A percentile compares a stretch with the other conserved stretches of the same genome.
phyloP scores from a whole-genome alignment of 2,888 invertebrate species.

The Synanthedon tipuliformis region DNA sequence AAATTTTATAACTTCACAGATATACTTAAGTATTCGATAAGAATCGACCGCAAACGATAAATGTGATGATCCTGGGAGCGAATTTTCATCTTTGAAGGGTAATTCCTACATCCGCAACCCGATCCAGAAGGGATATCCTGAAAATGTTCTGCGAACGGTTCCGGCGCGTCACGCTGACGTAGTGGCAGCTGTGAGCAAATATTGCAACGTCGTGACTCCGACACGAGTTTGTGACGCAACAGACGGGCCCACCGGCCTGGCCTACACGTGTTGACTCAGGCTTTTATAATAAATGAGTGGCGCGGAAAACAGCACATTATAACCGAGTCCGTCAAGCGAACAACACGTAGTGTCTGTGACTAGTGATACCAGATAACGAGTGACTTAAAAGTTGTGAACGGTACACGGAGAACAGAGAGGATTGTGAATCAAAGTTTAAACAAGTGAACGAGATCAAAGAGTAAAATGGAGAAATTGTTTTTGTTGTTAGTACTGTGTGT shows the following conservation, averaged over 20 bases:
- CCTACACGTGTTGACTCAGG: conserved; percentile 32
- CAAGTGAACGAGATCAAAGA: conserved; percentile 1
- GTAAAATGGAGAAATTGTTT: conserved; percentile 40
- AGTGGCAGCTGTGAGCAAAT: conserved; percentile 26
- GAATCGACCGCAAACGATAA: no score
- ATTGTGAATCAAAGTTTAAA: conserved; percentile 5
- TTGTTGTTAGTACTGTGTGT: conserved; percentile 38
- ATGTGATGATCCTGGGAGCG: no score
- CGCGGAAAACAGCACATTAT: conserved; percentile 34
- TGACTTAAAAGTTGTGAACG: conserved; percentile 17
- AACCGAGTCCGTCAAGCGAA: conserved; percentile 37
- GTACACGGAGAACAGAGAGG: no score
- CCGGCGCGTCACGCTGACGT: conserved; percentile 22
- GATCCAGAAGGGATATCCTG: conserved; percentile 7
- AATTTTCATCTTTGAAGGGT: no score
- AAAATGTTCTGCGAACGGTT: conserved; percentile 12
- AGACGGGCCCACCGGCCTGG: conserved; percentile 20
- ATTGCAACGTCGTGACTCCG: conserved; percentile 10
- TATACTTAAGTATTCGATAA: no score
- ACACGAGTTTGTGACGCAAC: conserved; percentile 20
- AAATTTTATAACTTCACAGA: no score
- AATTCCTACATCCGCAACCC: background rate
- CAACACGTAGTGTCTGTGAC: conserved; percentile 30
- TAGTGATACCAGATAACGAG: conserved; percentile 9
- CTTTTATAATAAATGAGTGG: conserved; percentile 48